A percentile compares a stretch with the other conserved stretches of the same genome.
These are phyloP conservation scores for Acropora tenuis DNA, from an alignment of 64 coral and sea anemone genomes.

Conservation along the genomic window DNA sequence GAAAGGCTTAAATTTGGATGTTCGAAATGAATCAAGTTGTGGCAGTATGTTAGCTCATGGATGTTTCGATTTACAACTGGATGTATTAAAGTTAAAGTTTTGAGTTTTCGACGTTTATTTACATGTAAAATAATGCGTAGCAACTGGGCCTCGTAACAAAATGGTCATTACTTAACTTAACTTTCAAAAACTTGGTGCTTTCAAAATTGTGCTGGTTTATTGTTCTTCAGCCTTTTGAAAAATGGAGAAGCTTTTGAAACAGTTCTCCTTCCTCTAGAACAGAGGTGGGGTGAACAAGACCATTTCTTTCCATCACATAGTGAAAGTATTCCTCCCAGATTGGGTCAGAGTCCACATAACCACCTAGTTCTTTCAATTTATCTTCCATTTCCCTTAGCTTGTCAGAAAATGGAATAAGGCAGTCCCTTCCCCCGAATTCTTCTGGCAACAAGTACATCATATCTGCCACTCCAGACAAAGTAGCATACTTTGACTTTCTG, in stretches of 20 bases:
- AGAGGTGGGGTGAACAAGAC: neutral
- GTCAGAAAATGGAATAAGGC: neutral
- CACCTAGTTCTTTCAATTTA: neutral
- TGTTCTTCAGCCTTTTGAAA: conserved; percentile 16
- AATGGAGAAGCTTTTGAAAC: conserved; percentile 23
- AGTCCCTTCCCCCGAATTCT: neutral
- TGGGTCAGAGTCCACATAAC: neutral
- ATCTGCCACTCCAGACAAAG: conserved; percentile 36
- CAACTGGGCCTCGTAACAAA: no score
- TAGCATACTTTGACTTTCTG: conserved; percentile 66
- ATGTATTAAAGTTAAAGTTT: no score
- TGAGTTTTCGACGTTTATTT: no score
- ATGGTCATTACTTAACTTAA: neutral
- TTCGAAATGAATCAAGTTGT: no score
- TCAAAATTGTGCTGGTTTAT: neutral
- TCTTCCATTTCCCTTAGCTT: conserved; percentile 28
- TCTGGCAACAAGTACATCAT: conserved; percentile 72
- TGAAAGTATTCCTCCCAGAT: conserved; percentile 41
- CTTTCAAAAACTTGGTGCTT: neutral
- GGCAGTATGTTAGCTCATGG: no score
- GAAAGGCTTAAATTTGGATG: no score
- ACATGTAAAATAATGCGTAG: no score
- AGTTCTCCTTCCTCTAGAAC: neutral
- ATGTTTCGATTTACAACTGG: no score
- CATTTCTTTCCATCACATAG: conserved; percentile 55